These are phyloP conservation scores for Sebastolobus altivelis DNA, from an alignment of 2,797 vertebrate species.

Conservation along the genomic window DNA sequence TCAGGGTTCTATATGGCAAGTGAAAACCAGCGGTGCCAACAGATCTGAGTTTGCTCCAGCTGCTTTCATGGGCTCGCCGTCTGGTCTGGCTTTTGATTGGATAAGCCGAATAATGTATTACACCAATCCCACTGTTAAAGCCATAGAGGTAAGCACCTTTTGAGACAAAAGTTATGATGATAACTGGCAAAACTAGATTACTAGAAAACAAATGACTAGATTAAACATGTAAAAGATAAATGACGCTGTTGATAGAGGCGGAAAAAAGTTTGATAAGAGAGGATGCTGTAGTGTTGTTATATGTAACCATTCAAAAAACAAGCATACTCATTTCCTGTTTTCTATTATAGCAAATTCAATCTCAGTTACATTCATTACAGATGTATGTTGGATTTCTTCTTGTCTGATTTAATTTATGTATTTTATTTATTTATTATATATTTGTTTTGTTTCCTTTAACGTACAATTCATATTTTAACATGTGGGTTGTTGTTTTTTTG, in stretches of 20 bases:
- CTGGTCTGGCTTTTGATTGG: slow-evolving; percentile 86
- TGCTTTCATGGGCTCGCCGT: slow-evolving; percentile 79
- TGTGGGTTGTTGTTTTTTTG: background rate
- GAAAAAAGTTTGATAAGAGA: background rate
- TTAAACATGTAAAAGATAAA: background rate
- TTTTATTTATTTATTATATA: background rate
- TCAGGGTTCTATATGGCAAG: slow-evolving; percentile 83
- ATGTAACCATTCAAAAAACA: background rate
- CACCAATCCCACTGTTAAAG: slow-evolving; percentile 78
- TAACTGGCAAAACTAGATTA: background rate
- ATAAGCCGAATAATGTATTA: slow-evolving; percentile 83
- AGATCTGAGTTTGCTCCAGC: slow-evolving; percentile 83
- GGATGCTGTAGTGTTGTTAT: background rate
- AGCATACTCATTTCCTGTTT: background rate
- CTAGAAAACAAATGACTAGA: background rate
- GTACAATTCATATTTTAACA: background rate
- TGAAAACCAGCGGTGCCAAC: slow-evolving; percentile 79
- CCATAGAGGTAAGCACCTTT: slow-evolving; percentile 80
- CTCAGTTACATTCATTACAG: background rate
- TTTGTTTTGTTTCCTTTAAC: background rate
- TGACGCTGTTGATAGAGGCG: background rate
- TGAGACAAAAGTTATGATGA: background rate
- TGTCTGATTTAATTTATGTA: background rate
- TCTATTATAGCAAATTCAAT: background rate
- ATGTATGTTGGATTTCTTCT: background rate